Conservation (phyloP, 53 echinoderm and acorn worm species). For the Mesocentrotus franciscanus region DNA sequence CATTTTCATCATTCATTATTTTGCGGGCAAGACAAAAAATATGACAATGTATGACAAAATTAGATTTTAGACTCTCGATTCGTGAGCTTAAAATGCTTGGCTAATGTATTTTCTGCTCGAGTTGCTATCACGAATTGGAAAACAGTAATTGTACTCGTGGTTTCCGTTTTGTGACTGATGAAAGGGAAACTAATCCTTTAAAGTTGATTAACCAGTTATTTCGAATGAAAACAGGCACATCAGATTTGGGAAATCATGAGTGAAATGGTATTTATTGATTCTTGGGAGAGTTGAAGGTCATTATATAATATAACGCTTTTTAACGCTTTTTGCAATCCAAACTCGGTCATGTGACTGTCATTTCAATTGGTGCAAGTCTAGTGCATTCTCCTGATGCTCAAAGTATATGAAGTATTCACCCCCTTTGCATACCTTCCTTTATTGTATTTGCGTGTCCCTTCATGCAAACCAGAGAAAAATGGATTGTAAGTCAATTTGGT, state of each 20-base stretch:
- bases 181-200: not conserved
- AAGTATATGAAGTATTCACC: not conserved
- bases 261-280: not conserved
- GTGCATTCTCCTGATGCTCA: no score
- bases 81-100: not conserved
- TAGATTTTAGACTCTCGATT: no score
- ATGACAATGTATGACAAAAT: no score
- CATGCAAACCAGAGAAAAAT: no score
- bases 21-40: no score
- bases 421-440: no score
- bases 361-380: no score
- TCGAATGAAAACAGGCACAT: not conserved
- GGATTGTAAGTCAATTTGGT: no score
- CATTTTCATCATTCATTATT: no score
- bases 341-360: no score
- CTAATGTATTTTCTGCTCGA: not conserved
- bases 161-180: not conserved
- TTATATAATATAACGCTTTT: not conserved
- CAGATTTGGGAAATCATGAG: not conserved
- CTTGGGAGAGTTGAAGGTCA: no score
- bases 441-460: no score
- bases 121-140: not conserved
- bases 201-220: not conserved
- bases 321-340: not conserved
- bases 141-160: not conserved